Evolutionary conservation across 1,140 invertebrate genomes (phyloP).

Genomic region (Portunus trituberculatus): DNA sequence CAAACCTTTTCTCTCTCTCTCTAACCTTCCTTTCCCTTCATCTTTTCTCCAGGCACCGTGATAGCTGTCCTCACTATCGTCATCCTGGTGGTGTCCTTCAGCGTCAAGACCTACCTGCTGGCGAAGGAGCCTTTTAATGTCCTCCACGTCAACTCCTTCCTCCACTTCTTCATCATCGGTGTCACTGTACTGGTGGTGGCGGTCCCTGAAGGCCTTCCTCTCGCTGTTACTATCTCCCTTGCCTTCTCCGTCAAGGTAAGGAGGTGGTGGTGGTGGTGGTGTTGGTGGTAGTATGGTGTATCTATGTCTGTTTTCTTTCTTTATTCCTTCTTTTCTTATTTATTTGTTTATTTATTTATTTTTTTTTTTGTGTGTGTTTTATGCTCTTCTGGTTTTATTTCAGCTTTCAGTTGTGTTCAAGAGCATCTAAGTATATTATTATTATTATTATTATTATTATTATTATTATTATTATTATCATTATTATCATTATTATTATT

Average conservation of each 20-base stretch:
- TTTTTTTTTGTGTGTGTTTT: too few species aligned
- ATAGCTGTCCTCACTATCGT: conserved; percentile 60
- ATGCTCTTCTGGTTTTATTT: too few species aligned
- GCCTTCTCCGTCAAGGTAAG: conserved; percentile 70
- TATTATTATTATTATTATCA: too few species aligned
- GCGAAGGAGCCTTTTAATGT: conserved; percentile 30
- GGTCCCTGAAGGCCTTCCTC: conserved; percentile 68
- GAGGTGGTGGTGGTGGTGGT: too few species aligned
- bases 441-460: too few species aligned
- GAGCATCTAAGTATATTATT: too few species aligned
- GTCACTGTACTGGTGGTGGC: conserved; percentile 70
- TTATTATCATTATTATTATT: too few species aligned
- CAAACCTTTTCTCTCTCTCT: neutral
- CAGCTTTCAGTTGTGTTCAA: too few species aligned
- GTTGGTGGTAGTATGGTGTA: too few species aligned
- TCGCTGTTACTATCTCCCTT: conserved; percentile 67
- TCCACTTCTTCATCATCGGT: conserved; percentile 70
- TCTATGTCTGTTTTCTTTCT: too few species aligned
- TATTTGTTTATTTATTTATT: too few species aligned
- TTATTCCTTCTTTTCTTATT: too few species aligned
- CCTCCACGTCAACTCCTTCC: conserved; percentile 59
- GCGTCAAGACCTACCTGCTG: conserved; percentile 60
- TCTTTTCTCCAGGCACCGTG: conserved; percentile 29
- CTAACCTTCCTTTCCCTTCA: neutral
- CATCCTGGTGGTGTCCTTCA: conserved; percentile 57